phyloP scores from a whole-genome alignment of 2,888 invertebrate species.

The Andricus quercusramuli region DNA sequence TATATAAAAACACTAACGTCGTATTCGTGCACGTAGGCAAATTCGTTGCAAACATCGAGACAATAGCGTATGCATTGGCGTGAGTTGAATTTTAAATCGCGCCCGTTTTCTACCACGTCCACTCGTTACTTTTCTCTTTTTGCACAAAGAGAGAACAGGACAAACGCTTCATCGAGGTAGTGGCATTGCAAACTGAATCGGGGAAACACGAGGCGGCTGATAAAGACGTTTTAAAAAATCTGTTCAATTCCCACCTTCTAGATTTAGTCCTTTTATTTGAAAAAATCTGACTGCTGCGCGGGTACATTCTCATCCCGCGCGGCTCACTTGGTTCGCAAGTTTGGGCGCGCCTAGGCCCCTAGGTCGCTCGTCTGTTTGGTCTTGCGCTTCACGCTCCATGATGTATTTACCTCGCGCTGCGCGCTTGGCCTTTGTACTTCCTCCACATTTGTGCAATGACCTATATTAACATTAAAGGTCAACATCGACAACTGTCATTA shows the following conservation, averaged over 20 bases:
- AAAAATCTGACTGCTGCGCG: too few relatives aligned
- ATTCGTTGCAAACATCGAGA: slow-evolving; percentile 69
- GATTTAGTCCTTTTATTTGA: neutral
- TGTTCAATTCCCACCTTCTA: neutral
- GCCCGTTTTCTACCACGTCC: slow-evolving; percentile 25
- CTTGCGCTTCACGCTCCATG: too few relatives aligned
- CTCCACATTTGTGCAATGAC: too few relatives aligned
- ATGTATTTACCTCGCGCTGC: too few relatives aligned
- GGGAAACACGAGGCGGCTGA: neutral
- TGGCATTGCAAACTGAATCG: slow-evolving; percentile 26
- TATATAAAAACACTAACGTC: slow-evolving; percentile 67
- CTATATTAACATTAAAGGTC: too few relatives aligned
- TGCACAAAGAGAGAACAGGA: slow-evolving; percentile 15
- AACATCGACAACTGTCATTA: too few relatives aligned
- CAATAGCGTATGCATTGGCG: slow-evolving; percentile 62
- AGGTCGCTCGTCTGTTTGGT: too few relatives aligned
- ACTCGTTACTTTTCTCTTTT: slow-evolving; percentile 9
- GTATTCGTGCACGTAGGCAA: slow-evolving; percentile 73
- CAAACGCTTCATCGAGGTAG: slow-evolving; percentile 36
- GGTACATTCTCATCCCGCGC: too few relatives aligned
- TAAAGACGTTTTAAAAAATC: neutral
- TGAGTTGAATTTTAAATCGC: slow-evolving; percentile 60
- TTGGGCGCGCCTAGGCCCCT: too few relatives aligned
- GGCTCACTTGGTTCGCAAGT: too few relatives aligned
- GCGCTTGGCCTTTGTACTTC: too few relatives aligned